Base-by-base conservation (phyloP, 2,888 invertebrate species). In the Adelphocoris suturalis region DNA sequence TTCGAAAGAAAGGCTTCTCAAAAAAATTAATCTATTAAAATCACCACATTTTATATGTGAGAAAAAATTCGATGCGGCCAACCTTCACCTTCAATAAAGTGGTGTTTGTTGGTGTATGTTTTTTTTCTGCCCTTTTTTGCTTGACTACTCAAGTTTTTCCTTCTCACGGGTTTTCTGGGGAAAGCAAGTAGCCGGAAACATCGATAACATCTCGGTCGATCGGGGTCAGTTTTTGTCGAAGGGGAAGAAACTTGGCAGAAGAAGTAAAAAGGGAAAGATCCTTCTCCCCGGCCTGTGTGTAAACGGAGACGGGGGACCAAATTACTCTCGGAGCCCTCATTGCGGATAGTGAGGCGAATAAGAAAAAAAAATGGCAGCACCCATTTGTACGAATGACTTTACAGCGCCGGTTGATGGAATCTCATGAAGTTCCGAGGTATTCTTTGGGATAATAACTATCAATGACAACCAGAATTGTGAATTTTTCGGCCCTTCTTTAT, bases 191-290 rank as follows among this genome's bases (percentile, higher is more conserved):
- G 23, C n/a, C 12, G 12, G 76, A 37, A 76, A 76, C 76, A 76
- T 76, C 76, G 76, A 76, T 76, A 76, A 27, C 76, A 76, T 76
- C 76, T 27, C 76, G 76, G 37, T 37, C 14, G 76, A 76, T 76
- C 37, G 76, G 37, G 76, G 76, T 76, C 76, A 76, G 76, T 76
- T 76, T 76, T 76, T 76, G 76, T 37, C 7, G 28, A 37, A 76
- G 76, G 27, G 76, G 57, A 37, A 37, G 37, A n/a, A 57, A 57
- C n/a, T n/a, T n/a, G 57, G 16, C 16, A n/a, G 57, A 57, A 57
- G 57, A n/a, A n/a, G 37, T 12, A 27, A 27, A 76, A 16, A 23
- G 76, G 37, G 7, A 7, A 37, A 27, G 76, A 9, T 19, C 14
- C 27, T 37, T 37, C 76, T 16, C 76, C 14, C 27, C 3, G 76